Evolutionary conservation across 2,113 vertebrate species (phyloP).

Genomic region (Dasyurus viverrinus): DNA sequence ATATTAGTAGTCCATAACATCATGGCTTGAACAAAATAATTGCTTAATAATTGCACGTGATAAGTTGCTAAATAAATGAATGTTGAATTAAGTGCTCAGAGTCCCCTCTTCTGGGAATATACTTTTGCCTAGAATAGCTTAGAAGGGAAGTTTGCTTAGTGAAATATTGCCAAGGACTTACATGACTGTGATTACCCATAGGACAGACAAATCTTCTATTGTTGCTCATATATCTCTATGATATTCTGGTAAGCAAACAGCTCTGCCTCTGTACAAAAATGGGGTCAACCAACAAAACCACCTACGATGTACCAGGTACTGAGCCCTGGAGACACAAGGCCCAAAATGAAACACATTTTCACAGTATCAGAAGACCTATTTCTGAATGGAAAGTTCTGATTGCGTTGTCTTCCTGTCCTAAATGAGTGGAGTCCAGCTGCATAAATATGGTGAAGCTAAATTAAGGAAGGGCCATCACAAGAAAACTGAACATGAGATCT

Average conservation of each 20-base stretch:
- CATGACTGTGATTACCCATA: not conserved
- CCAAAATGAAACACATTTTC: not conserved
- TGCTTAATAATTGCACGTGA: not conserved
- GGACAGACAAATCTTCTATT: not conserved
- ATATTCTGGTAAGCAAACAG: not conserved
- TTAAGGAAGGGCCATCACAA: not conserved
- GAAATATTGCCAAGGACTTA: not conserved
- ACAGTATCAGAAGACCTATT: not conserved
- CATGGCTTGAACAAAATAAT: not conserved
- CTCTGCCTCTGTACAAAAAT: not conserved
- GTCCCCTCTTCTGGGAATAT: not conserved
- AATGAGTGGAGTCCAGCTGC: not conserved
- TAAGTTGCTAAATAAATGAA: not conserved
- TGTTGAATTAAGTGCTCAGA: not conserved
- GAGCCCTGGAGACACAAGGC: not conserved
- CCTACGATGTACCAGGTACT: not conserved
- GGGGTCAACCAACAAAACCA: not conserved
- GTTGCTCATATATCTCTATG: no score
- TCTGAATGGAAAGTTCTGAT: not conserved
- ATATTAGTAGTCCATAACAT: not conserved
- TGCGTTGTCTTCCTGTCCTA: not conserved
- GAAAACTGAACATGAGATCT: not conserved
- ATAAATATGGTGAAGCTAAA: not conserved
- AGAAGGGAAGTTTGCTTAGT: not conserved
- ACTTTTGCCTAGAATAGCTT: not conserved